Evolutionary conservation across 2,888 invertebrate genomes (phyloP).

Genomic region (Eumerus sabulonum): DNA sequence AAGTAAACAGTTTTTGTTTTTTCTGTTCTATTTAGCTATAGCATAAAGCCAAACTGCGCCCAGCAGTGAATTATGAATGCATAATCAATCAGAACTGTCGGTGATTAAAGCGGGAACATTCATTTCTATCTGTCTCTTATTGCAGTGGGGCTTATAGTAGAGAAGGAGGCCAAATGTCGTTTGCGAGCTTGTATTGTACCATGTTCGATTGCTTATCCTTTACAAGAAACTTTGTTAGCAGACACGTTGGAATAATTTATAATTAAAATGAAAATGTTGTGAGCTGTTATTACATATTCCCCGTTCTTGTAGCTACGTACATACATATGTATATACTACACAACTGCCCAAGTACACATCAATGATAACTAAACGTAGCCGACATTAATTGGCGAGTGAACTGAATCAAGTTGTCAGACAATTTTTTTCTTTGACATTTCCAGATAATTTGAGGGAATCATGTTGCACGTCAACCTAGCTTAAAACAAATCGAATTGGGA

Average conservation of each 20-base stretch:
- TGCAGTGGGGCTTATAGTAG: too few species aligned
- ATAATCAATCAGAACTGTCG: constrained; percentile 72
- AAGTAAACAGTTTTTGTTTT: too few species aligned
- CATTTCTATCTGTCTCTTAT: constrained; percentile 70
- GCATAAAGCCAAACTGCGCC: constrained; percentile 47
- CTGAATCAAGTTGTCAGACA: constrained; percentile 65
- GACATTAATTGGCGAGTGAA: constrained; percentile 66
- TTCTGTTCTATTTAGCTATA: too few species aligned
- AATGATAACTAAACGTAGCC: constrained; percentile 65
- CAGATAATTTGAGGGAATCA: constrained; percentile 53
- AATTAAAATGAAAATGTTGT: too few species aligned
- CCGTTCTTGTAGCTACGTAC: constrained; percentile 16
- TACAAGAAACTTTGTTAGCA: too few species aligned
- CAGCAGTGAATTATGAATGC: constrained; percentile 70
- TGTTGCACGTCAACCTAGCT: constrained; percentile 52
- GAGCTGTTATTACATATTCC: constrained; percentile 14
- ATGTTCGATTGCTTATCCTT: too few species aligned
- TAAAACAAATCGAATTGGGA: background rate
- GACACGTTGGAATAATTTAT: too few species aligned
- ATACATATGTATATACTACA: background rate
- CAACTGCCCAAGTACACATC: constrained; percentile 38
- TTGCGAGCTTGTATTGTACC: too few species aligned
- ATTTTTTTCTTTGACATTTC: constrained; percentile 56
- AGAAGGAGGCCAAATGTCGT: too few species aligned
- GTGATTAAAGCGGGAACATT: constrained; percentile 71